Base-by-base conservation (phyloP, 2,113 vertebrate genomes). In the Promerops cafer region DNA sequence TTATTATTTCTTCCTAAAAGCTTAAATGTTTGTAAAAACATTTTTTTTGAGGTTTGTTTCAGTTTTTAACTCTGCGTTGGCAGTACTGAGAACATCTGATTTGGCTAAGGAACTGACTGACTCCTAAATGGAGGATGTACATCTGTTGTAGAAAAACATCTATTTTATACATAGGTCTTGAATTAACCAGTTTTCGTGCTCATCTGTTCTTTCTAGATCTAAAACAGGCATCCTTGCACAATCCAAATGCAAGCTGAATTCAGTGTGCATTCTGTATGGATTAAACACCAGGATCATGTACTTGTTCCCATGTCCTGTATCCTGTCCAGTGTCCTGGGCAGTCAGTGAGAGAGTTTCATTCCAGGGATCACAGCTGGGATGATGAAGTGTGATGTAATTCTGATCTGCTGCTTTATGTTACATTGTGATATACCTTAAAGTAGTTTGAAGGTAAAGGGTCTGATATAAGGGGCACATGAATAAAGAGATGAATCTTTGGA, bases 71-170 rank as follows among this genome's bases (percentile, higher is more conserved):
- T 6, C 53, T 59, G 8, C 3, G 4, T 44, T 87, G 40, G 21
- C 35, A 42, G 50, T 91, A 80, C 69, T 76, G 28, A 59, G 71
- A 33, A 54, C 94, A n/a, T 91, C 53, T 68, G 76, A 68, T 92
- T 95, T 1, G 2, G 81, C 65, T 56, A n/a, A 81, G 90, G 71
- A 95, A 40, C 88, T 64, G 39, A 7, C 45, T 59, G 61, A 59
- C 70, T 56, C 24, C 70, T 77, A 85, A 83, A 61, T 2, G 4
- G 24, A 65, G 61, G 37, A 59, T 86, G 60, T 92, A 89, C 39
- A 76, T 93, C 85, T 96, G 74, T 88, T 86, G 35, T 74, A 89
- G 88, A 78, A 89, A 82, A 93, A 24, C 50, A 64, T 76, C 37
- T 63, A 39, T 95, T 94, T 95, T 89, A 93, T 91, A 89, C 16